Base-by-base conservation (phyloP, 2,888 invertebrate genomes). In the Caenorhabditis imperialis region DNA sequence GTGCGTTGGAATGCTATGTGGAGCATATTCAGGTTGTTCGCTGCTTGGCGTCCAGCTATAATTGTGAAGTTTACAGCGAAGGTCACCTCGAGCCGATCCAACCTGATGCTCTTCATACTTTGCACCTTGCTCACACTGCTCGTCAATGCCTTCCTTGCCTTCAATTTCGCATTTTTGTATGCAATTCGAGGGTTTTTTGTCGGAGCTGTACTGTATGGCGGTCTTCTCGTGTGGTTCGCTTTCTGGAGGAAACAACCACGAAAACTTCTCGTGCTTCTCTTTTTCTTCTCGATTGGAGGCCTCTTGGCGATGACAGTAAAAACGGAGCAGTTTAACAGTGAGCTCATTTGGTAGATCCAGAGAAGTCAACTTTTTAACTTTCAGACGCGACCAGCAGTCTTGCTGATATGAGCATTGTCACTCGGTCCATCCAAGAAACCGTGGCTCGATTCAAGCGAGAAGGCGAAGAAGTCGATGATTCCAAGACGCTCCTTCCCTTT, bases 171-270 rank as follows among this genome's bases (percentile, higher is more conserved):
- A 3, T 60, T 71, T 25, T 27, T 69, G 1, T 67, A 35, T 22
- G 50, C 60, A 14, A 42, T 72, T 42, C 61, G 69, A 10, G 76
- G 76, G 54, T 62, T 69, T 25, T 76, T 69, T 37, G 54, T 69
- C 33, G 76, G 72, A 33, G 50, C 69, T 4, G 33, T 50, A 1
- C 25, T 73, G 0, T 77, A 73, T 37, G 77, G 57, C n/a, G 72
- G 72, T 42, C 30, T 65, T 3, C 30, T 72, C 14, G 23, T 72
- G 6, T 79, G 74, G 69, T 79, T 77, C 47, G 71, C 65, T 0
- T 50, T 79, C 2, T 79, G 79, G 79, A 55, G 77, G 20, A 70
- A 61, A 44, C 62, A 75, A 14, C 72, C 63, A 5, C 38, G 77
- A 20, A 72, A 57, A 22, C 20, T 77, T 1, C 51, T 79, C 0